Percentiles rank a stretch among this genome's conserved stretches.
Conservation (phyloP, 2,113 vertebrate species). For the Zapornia atra region DNA sequence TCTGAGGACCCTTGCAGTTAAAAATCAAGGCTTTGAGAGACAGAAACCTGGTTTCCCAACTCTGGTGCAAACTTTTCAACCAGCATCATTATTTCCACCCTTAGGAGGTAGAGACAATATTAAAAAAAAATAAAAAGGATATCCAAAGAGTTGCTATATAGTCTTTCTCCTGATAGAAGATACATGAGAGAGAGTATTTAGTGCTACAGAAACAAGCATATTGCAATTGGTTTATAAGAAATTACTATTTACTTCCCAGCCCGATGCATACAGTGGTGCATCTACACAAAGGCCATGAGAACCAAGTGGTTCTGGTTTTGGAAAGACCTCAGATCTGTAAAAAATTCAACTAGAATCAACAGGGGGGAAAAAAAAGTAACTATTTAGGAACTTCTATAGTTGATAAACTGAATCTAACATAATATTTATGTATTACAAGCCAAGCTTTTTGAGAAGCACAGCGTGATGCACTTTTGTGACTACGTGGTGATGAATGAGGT, state of each 20-base stretch:
- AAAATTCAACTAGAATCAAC: background rate
- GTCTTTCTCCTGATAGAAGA: background rate
- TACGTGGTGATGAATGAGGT: background rate
- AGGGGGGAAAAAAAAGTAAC: background rate
- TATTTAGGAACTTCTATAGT: background rate
- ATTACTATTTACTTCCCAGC: background rate
- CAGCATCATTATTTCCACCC: background rate
- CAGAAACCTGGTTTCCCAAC: background rate
- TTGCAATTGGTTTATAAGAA: background rate
- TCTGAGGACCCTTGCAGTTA: background rate
- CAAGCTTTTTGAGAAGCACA: background rate
- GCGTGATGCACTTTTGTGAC: background rate
- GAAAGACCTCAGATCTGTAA: background rate
- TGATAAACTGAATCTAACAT: background rate
- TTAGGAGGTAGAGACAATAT: background rate
- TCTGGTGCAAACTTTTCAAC: background rate
- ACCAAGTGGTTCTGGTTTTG: background rate
- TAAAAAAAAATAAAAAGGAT: background rate
- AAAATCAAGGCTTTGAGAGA: background rate
- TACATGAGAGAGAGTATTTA: accelerated
- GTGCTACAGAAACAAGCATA: background rate
- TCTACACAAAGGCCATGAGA: background rate
- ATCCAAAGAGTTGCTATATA: no score
- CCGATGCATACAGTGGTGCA: background rate
- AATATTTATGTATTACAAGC: background rate